phyloP scores from a whole-genome alignment of 1,140 invertebrate genomes.

The Tetranychus cinnabarinus region DNA sequence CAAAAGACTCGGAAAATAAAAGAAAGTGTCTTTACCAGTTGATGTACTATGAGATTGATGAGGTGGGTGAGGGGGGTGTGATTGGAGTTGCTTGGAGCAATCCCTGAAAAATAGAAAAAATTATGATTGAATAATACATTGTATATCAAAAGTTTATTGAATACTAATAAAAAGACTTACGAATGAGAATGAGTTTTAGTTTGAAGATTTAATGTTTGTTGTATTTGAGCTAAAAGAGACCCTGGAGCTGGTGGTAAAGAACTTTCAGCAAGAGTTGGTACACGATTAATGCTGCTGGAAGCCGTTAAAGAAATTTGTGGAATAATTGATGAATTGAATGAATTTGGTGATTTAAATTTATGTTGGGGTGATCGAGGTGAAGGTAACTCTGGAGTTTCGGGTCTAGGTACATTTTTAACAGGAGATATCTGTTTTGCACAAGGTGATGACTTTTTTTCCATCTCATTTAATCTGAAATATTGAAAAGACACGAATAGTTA shows the following conservation, averaged over 20 bases:
- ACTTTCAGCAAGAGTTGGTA: not conserved
- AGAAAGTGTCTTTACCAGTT: not conserved
- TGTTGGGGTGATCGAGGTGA: not conserved
- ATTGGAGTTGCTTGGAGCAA: too few relatives aligned
- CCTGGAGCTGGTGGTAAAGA: not conserved
- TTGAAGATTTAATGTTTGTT: not conserved
- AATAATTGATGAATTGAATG: not conserved
- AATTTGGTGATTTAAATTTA: not conserved
- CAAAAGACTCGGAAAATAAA: not conserved
- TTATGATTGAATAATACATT: too few relatives aligned
- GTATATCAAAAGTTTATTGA: too few relatives aligned
- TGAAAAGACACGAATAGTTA: too few relatives aligned
- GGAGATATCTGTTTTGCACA: not conserved
- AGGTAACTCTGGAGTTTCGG: not conserved
- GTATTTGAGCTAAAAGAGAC: not conserved
- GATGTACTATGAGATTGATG: too few relatives aligned
- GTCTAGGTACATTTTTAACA: not conserved
- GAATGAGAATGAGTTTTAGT: not conserved
- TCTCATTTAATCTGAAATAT: too few relatives aligned
- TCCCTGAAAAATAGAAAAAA: too few relatives aligned
- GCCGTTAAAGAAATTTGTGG: not conserved
- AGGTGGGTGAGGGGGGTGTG: too few relatives aligned
- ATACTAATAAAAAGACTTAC: too few relatives aligned
- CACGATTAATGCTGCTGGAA: not conserved
- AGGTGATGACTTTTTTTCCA: not conserved